Evolutionary conservation across 2,113 vertebrate genomes (phyloP).

Genomic region (Tachycineta bicolor): DNA sequence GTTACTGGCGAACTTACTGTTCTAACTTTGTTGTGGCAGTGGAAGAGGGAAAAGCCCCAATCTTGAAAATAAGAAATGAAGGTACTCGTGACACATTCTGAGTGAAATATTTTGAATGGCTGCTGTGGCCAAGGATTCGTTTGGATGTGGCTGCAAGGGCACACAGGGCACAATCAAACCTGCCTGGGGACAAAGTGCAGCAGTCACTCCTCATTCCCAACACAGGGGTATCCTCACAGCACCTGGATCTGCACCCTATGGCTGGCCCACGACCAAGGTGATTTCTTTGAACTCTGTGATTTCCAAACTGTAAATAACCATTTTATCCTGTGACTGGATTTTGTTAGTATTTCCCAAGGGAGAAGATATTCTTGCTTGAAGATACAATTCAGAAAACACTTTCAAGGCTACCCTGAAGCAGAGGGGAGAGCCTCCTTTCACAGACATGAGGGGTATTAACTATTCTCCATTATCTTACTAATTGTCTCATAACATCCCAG

Average conservation of each 20-base stretch:
- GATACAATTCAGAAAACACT: background rate
- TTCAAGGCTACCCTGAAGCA: conserved; percentile 3
- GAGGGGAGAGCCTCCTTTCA: background rate
- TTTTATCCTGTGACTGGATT: background rate
- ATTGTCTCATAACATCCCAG: conserved; percentile 43
- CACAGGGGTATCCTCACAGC: background rate
- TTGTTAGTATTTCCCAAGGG: background rate
- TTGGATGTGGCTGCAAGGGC: background rate
- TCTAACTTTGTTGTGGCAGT: background rate
- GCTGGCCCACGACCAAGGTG: background rate
- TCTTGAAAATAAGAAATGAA: background rate
- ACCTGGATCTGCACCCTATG: background rate
- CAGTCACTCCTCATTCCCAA: background rate
- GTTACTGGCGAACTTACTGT: background rate
- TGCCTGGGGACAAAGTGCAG: background rate
- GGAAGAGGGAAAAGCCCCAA: background rate
- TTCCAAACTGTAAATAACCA: background rate
- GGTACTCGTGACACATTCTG: background rate
- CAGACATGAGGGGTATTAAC: conserved; percentile 16
- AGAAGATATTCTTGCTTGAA: background rate
- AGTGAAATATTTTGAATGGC: background rate
- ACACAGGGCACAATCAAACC: background rate
- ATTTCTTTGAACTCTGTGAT: background rate
- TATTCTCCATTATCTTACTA: conserved; percentile 52
- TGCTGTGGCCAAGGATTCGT: background rate